Evolutionary conservation across 2,113 vertebrate genomes (phyloP).

Genomic region (Morone chrysops): DNA sequence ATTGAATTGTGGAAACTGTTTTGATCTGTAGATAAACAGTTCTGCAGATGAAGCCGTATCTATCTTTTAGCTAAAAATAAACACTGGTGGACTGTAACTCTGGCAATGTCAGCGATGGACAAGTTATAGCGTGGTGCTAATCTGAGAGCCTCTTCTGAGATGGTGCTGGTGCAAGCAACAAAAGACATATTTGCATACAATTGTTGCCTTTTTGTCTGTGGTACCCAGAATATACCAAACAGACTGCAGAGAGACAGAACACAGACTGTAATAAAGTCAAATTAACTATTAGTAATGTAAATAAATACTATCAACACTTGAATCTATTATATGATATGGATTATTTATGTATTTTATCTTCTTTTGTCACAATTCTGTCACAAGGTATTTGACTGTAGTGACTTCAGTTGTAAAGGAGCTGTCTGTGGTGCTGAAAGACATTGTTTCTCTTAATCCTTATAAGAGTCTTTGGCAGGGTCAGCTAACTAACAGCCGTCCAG

Average conservation of each 20-base stretch:
- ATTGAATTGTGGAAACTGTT: too few species aligned
- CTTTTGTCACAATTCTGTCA: too few species aligned
- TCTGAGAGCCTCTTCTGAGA: slow-evolving; percentile 25
- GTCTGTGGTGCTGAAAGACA: slow-evolving; percentile 54
- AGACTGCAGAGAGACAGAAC: slow-evolving; percentile 14
- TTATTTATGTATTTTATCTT: not conserved
- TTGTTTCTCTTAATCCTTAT: slow-evolving; percentile 5
- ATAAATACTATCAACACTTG: not conserved
- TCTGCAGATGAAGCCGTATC: slow-evolving; percentile 17
- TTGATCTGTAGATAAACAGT: slow-evolving; percentile 27
- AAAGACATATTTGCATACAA: slow-evolving; percentile 46
- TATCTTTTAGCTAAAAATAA: not conserved
- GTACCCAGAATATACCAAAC: slow-evolving; percentile 27
- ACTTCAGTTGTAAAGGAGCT: slow-evolving; percentile 16
- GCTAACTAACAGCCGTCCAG: slow-evolving; percentile 3
- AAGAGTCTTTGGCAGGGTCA: slow-evolving; percentile 16
- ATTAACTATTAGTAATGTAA: not conserved
- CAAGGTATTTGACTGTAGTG: not conserved
- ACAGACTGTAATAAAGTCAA: not conserved
- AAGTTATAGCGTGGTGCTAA: slow-evolving; percentile 26
- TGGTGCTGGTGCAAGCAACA: slow-evolving; percentile 39
- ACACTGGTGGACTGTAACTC: slow-evolving; percentile 16
- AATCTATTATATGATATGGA: not conserved
- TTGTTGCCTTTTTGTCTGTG: slow-evolving; percentile 27
- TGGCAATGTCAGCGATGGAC: not conserved